Conservation (phyloP, 2,113 vertebrate genomes). For the Sitta europaea region DNA sequence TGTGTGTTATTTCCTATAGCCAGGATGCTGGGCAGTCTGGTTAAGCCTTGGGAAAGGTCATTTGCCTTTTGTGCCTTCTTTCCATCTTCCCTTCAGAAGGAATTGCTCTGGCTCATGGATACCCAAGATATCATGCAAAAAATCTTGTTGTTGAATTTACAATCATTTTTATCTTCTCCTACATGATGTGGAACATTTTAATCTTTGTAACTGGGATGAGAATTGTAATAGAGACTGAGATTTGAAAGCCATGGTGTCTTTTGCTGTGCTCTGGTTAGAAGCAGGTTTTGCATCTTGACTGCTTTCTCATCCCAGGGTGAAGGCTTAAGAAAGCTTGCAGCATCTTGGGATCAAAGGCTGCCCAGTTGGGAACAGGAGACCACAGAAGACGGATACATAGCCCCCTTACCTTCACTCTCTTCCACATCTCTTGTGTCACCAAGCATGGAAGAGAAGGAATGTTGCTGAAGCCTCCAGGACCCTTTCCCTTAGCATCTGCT, state of each 20-base stretch:
- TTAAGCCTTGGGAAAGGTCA: background rate
- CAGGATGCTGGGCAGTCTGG: background rate
- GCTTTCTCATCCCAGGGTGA: background rate
- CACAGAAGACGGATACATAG: background rate
- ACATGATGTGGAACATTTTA: background rate
- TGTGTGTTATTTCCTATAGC: too few relatives aligned
- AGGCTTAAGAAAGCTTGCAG: background rate
- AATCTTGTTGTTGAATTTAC: background rate
- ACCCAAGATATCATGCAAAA: background rate
- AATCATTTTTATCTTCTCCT: background rate
- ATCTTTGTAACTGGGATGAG: background rate
- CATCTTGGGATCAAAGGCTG: background rate
- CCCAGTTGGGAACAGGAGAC: background rate
- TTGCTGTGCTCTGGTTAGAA: background rate
- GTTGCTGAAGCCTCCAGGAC: background rate
- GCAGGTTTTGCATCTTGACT: background rate
- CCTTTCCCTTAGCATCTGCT: background rate
- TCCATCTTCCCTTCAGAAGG: background rate
- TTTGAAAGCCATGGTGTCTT: background rate
- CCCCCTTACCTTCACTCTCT: background rate
- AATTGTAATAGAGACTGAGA: background rate
- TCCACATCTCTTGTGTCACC: background rate
- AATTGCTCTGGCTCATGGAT: background rate
- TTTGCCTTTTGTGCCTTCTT: background rate
- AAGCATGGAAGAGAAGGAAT: background rate